These are phyloP conservation scores for Phenacoccus solenopsis DNA, from an alignment of 1,140 invertebrate genomes.

Conservation along the genomic window DNA sequence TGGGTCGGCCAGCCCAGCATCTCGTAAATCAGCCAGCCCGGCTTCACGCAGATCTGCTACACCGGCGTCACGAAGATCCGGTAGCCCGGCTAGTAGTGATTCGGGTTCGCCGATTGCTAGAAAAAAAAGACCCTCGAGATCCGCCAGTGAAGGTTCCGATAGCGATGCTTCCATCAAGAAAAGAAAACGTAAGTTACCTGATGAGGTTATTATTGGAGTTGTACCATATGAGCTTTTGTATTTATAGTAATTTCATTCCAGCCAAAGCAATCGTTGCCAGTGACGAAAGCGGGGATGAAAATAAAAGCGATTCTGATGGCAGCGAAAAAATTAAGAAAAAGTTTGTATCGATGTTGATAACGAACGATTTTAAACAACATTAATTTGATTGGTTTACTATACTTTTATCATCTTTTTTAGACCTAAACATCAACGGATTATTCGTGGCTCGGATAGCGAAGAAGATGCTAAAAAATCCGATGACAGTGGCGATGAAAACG, in stretches of 20 bases:
- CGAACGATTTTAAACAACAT: too few relatives aligned
- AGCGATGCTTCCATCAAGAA: slow-evolving; percentile 21
- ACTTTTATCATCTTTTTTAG: background rate
- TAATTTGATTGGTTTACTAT: too few relatives aligned
- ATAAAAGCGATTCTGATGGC: slow-evolving; percentile 29
- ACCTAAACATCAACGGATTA: slow-evolving; percentile 23
- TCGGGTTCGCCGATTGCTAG: slow-evolving; percentile 25
- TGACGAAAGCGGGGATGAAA: slow-evolving; percentile 27
- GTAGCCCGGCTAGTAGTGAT: slow-evolving; percentile 27
- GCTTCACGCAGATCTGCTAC: slow-evolving; percentile 20
- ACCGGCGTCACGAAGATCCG: background rate
- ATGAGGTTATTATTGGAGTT: slow-evolving; percentile 3
- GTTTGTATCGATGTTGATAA: too few relatives aligned
- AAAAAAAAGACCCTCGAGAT: slow-evolving; percentile 26
- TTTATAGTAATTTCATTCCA: slow-evolving; percentile 23
- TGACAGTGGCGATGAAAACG: slow-evolving; percentile 12
- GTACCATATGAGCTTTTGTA: background rate
- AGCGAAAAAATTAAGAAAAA: slow-evolving; percentile 34
- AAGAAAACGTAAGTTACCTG: slow-evolving; percentile 12
- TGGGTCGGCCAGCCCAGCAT: background rate
- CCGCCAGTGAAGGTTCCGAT: background rate
- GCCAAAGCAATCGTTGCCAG: slow-evolving; percentile 29
- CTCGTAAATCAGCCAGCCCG: slow-evolving; percentile 17
- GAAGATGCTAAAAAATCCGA: background rate
- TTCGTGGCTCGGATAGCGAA: slow-evolving; percentile 16